Base-by-base conservation (phyloP, 2,888 invertebrate genomes). In the Celastrina argiolus region DNA sequence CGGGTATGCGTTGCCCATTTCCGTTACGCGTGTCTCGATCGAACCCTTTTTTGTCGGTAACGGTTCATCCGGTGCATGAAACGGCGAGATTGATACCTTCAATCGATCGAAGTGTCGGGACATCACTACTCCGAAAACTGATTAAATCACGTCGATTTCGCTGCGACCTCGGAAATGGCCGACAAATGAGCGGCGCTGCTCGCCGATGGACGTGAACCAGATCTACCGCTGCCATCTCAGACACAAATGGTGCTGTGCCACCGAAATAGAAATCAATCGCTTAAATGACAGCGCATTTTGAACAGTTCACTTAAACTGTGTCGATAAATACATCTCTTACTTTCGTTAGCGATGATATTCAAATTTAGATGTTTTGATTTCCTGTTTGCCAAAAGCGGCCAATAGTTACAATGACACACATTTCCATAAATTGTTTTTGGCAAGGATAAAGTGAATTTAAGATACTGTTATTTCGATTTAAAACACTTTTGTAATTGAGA, bases 61-160 rank as follows among this genome's bases (percentile, higher is more conserved):
- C 89, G 88, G 88, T 88, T 75, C 80, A 81, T 76, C 79, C 81
- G 83, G 81, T 81, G 83, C 88, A 88, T 88, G 87, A 88, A 88
- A 83, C 79, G 76, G 70, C 76, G 79, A 88, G 87, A 88, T 88
- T 86, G 88, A 89, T 89, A 87, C 88, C 84, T 88, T 84, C 87
- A 82, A 87, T 88, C 87, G 84, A 81, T 82, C 76, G 76, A 78
- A 80, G 82, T 82, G 83, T 84, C 85, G 81, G 85, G 83, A 84
- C 84, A 79, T 82, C 85, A 77, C 78, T 81, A 82, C 78, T 74
- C 82, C 77, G 79, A 78, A 82, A 83, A 82, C 87, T 87, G 89
- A 91, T 90, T 89, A 84, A 86, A 89, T 90, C 88, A 88, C 87
- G 86, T 88, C 84, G 85, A 83, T 82, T 84, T 83, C 83, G 80